A percentile compares a stretch with the other conserved stretches of the same genome.
Conservation (phyloP, 2,888 invertebrate species). For the Caenorhabditis doughertyi region DNA sequence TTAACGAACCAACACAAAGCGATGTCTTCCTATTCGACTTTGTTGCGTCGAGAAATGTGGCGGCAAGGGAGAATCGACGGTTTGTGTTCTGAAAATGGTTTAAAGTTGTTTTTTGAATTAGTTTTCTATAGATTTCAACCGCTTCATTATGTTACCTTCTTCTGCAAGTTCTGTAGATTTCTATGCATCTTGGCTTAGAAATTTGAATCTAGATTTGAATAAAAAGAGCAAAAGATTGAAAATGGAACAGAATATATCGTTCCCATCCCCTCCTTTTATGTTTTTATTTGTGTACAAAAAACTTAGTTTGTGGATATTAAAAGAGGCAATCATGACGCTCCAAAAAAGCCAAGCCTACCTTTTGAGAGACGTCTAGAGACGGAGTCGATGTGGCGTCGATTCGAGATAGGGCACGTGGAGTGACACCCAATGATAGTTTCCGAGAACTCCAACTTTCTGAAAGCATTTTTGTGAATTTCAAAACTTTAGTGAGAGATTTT, state of each 20-base stretch:
- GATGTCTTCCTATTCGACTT: conserved; percentile 82
- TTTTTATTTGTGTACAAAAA: not conserved
- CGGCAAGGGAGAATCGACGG: conserved; percentile 59
- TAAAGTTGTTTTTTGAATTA: too few species aligned
- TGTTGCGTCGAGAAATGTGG: conserved; percentile 57
- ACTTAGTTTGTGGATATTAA: not conserved
- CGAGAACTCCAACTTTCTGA: conserved; percentile 52
- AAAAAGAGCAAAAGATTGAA: not conserved
- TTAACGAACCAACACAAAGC: conserved; percentile 62
- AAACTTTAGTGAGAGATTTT: not conserved
- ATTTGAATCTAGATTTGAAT: not conserved
- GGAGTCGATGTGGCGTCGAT: conserved; percentile 52
- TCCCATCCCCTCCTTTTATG: not conserved
- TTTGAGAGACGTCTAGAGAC: conserved; percentile 42
- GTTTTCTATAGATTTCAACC: not conserved
- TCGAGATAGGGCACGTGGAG: conserved; percentile 34
- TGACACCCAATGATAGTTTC: conserved; percentile 54
- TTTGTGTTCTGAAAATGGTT: conserved; percentile 43
- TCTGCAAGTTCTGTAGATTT: conserved; percentile 3
- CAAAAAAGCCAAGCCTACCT: conserved; percentile 17
- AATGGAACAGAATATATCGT: not conserved
- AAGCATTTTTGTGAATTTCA: conserved; percentile 47
- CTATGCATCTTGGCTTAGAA: not conserved
- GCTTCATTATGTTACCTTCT: not conserved
- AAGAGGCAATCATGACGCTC: conserved; percentile 3